Base-by-base conservation (phyloP, 2,888 invertebrate species). In the Seira sanloemensis region DNA sequence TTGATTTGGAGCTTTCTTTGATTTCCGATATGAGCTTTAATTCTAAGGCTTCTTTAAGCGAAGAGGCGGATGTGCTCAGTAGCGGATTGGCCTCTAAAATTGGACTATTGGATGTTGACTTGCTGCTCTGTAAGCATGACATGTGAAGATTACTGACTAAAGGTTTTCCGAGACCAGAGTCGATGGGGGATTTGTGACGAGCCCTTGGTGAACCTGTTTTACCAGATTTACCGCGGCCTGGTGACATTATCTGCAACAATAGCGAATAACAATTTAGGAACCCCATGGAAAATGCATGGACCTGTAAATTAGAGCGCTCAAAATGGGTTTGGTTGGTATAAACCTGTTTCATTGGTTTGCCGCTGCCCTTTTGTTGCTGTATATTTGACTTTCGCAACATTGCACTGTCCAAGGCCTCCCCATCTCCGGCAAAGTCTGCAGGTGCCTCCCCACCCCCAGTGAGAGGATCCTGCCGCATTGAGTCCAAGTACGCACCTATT, bases 401-500 rank as follows among this genome's bases (percentile, higher is more conserved):
- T n/a, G 76, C 86, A 82, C 58, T 69, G 16, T 86, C 94, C 65
- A 94, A 94, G 19, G 94, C 95, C 54, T 95, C 94, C 23, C 84
- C 21, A 69, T 74, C 86, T 26, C 80, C 84, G 72, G 78, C 78
- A 18, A 83, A 86, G 27, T 86, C 87, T 12, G 85, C 86, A 7
- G 86, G 86, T 24, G 86, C 83, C 69, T 86, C 86, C 9, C 87
- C 84, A 12, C 90, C 90, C 83, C 93, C 92, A 90, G 93, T 91
- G n/a, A 78, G 75, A 71, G 94, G 95, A 90, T 95, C 95, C 90
- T 97, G 96, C 66, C 97, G 94, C 90, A 99, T 93, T 2, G 98
- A 98, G 91, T 98, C 98, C 77, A 99, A 92, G 92, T 97, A 99
- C 4, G 98, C 98, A 67, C 79, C 79, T 9, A 68, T 99, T 88